Conservation (phyloP, 1,140 invertebrate species). For the Atta colombica region DNA sequence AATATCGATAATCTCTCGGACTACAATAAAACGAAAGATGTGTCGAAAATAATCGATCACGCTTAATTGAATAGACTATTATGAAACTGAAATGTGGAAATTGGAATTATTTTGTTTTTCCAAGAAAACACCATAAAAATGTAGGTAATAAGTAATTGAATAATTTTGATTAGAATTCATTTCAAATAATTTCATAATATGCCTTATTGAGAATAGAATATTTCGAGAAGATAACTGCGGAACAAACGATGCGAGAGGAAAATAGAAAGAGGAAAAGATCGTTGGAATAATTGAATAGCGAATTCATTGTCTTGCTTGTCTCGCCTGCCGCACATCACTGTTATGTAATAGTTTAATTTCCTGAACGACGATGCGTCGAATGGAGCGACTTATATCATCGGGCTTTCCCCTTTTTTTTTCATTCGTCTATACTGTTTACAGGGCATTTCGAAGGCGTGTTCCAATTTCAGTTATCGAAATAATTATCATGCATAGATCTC, state of each 20-base stretch:
- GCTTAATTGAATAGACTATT: too few species aligned
- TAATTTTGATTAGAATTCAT: too few species aligned
- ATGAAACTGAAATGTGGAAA: too few species aligned
- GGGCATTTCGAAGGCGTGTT: neutral
- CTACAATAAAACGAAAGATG: too few species aligned
- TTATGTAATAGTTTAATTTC: constrained; percentile 54
- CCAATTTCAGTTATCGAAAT: neutral
- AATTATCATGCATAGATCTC: neutral
- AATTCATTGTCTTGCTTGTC: neutral
- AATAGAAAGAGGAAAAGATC: neutral
- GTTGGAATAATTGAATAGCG: neutral
- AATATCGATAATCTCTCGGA: too few species aligned
- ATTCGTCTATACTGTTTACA: neutral
- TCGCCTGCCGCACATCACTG: neutral
- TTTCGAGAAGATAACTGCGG: neutral
- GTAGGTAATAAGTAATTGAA: too few species aligned
- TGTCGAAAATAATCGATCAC: too few species aligned
- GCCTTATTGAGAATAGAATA: neutral
- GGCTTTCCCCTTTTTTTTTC: neutral
- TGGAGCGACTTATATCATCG: neutral
- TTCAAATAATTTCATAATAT: too few species aligned
- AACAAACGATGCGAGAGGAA: neutral
- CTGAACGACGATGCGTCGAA: neutral
- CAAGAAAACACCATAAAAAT: too few species aligned
- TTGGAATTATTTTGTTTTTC: too few species aligned